Percentiles rank a stretch among this genome's conserved stretches.
Evolutionary conservation across 2,113 vertebrate species (phyloP).

Genomic region (Lonchura striata): DNA sequence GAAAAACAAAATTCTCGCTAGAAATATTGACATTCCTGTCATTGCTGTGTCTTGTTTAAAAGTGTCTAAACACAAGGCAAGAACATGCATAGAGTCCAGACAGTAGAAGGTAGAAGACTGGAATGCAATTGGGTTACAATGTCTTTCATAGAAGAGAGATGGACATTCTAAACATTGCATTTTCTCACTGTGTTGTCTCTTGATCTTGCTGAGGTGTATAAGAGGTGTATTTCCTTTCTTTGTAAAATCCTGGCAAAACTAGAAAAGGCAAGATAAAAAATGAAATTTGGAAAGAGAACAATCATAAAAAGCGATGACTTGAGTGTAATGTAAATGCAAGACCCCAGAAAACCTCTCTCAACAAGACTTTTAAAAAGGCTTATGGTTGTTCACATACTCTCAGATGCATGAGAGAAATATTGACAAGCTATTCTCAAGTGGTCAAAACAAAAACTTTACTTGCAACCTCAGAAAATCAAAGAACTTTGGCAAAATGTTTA

Average conservation of each 20-base stretch:
- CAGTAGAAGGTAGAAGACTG: not conserved
- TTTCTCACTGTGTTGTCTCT: not conserved
- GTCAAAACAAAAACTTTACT: not conserved
- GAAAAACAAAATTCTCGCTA: not conserved
- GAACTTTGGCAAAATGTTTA: not conserved
- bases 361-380: not conserved
- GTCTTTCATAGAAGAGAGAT: not conserved
- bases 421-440: not conserved
- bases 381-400: not conserved
- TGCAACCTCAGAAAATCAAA: not conserved
- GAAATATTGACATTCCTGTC: not conserved
- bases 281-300: not conserved
- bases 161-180: not conserved
- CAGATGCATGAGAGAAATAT: not conserved
- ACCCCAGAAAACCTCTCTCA: not conserved
- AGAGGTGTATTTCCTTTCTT: not conserved
- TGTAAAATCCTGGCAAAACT: not conserved
- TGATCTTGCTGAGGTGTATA: not conserved
- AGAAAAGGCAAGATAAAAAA: not conserved
- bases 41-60: not conserved
- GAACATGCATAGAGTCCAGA: not conserved
- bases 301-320: not conserved
- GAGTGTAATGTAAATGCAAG: not conserved
- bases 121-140: not conserved
- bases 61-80: fast-evolving